Evolutionary conservation across 2,888 invertebrate species (phyloP), one percentile per base, ranked within the genome.

Genomic region (Ormyrus rosae): DNA sequence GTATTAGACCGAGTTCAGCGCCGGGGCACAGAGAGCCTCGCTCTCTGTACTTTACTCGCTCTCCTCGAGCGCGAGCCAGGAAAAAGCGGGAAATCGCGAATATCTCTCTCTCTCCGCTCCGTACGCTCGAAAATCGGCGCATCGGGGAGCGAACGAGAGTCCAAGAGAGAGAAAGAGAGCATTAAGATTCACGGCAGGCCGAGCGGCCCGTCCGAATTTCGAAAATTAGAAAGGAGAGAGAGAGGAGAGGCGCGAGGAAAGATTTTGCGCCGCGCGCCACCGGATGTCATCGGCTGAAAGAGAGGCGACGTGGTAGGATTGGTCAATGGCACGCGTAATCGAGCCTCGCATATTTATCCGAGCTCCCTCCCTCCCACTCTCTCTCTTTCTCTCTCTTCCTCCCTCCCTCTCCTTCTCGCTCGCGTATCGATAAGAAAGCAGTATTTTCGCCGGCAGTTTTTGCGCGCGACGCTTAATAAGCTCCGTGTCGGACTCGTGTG

Each of bases 281-380:
- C 79, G 79, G 79, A 80, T 74, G 79, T 80, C 79, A 70, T 63
- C 68, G 63, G 19, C 67, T 70, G 58, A 51, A 78, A 7, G 65
- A 73, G 68, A 64, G 13, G 34, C 46, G 61, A 84, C 84, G 84
- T 84, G 82, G 84, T 79, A 77, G 80, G 84, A 86, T 84, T 86
- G 86, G 86, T 85, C 85, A 85, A 86, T 84, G 84, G 86, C 85
- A 86, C 86, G 86, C 84, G 85, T 85, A 85, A 86, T 85, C 85
- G 84, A 84, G 84, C 80, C 83, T 84, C 81, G 63, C 70, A 74
- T 75, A 80, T 63, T 69, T 80, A 79, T 79, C 69, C 68, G 11
- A 34, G 51, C 34, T 53, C 6, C 56, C n/a, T 64, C 64, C 51
- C 69, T 68, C 58, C 72, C 74, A 34, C 68, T 45, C 55, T 53